phyloP scores from a whole-genome alignment of 2,888 invertebrate species.

The Exephanes ischioxanthus region DNA sequence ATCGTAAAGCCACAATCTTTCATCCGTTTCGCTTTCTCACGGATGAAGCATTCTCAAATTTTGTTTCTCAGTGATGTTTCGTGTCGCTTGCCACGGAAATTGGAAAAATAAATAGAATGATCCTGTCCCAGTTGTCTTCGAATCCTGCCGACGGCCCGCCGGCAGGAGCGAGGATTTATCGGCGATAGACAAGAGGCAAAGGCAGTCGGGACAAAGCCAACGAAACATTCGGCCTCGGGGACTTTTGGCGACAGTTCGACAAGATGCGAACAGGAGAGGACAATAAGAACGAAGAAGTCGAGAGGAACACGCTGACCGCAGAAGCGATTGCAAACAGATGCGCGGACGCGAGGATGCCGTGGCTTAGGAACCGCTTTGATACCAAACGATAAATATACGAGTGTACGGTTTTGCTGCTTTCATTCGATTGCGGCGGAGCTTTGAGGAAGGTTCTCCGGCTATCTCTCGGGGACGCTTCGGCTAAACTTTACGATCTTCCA shows the following conservation, averaged over 20 bases:
- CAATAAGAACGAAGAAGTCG: conserved; percentile 35
- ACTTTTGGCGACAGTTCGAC: conserved; percentile 3
- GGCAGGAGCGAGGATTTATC: no score
- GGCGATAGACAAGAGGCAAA: no score
- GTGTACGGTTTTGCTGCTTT: conserved; percentile 30
- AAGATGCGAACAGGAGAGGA: conserved; percentile 18
- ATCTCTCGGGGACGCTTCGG: conserved; percentile 25
- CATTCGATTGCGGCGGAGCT: conserved; percentile 34
- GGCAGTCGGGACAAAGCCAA: no score
- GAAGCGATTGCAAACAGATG: conserved; percentile 38
- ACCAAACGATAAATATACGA: conserved; percentile 55
- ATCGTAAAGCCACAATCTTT: no score
- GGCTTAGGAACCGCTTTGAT: conserved; percentile 49
- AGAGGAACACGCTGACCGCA: conserved; percentile 29
- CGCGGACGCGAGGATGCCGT: conserved; percentile 3
- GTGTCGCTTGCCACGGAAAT: no score
- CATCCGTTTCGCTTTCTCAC: no score
- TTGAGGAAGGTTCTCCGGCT: conserved; percentile 22
- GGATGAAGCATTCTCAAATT: no score
- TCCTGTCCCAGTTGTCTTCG: no score
- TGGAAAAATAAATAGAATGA: no score
- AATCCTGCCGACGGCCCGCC: no score
- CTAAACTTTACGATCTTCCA: conserved; percentile 49
- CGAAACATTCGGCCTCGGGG: neutral
- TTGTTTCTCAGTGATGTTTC: no score